Evolutionary conservation across 2,888 invertebrate genomes (phyloP).

Genomic region (Diadegma fenestrale): DNA sequence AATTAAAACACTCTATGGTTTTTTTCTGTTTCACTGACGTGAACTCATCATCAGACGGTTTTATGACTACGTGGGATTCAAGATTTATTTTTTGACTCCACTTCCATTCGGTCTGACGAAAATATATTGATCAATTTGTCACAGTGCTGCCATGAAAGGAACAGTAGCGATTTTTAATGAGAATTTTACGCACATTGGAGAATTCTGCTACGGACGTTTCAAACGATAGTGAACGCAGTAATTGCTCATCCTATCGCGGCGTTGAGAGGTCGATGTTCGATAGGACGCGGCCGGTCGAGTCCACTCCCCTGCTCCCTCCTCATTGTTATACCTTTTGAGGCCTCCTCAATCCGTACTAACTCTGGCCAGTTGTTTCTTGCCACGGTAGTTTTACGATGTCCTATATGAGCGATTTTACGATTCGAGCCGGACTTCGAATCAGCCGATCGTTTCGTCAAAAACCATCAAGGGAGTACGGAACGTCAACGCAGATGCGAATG

Average conservation of each 20-base stretch:
- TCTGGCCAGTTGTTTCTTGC: conserved; percentile 40
- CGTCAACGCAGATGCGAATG: conserved; percentile 54
- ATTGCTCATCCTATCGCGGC: conserved; percentile 72
- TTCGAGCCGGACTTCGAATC: conserved; percentile 69
- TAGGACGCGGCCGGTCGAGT: conserved; percentile 53
- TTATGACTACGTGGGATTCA: background rate
- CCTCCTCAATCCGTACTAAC: conserved; percentile 4
- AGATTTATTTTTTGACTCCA: background rate
- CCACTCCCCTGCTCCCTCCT: conserved; percentile 1
- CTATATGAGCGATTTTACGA: conserved; percentile 76
- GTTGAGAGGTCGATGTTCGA: conserved; percentile 68
- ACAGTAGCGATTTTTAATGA: conserved; percentile 45
- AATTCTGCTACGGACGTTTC: conserved; percentile 40
- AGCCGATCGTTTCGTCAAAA: conserved; percentile 75
- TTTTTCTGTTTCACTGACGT: background rate
- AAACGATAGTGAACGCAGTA: conserved; percentile 67
- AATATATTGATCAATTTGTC: conserved; percentile 49
- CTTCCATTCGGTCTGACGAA: conserved; percentile 25
- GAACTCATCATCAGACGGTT: background rate
- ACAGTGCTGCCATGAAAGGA: conserved; percentile 27
- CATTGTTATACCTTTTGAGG: conserved; percentile 25
- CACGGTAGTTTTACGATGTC: conserved; percentile 73
- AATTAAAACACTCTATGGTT: background rate
- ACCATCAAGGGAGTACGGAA: conserved; percentile 45
- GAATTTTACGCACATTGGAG: conserved; percentile 46